Conservation (phyloP, 1,140 invertebrate species). For the Uloborus diversus region DNA sequence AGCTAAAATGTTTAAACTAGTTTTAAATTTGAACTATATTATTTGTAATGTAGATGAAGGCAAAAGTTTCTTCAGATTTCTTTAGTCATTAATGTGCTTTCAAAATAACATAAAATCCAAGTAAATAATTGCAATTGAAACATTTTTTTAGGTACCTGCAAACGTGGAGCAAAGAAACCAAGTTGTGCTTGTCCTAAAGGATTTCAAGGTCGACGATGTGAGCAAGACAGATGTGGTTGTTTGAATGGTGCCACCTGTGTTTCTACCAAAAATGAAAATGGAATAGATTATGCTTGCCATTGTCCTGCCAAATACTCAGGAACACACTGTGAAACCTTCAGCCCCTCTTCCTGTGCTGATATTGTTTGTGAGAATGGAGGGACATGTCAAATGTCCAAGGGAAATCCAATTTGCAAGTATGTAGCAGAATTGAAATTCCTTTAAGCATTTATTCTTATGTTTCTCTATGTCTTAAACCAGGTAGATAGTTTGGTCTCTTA, state of each 20-base stretch:
- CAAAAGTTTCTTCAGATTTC: too few relatives aligned
- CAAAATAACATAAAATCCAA: too few relatives aligned
- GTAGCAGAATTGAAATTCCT: constrained; percentile 7
- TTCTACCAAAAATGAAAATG: constrained; percentile 39
- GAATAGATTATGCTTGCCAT: constrained; percentile 62
- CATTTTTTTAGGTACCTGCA: constrained; percentile 60
- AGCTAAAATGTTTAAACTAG: too few relatives aligned
- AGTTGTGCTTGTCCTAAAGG: constrained; percentile 61
- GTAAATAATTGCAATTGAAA: too few relatives aligned
- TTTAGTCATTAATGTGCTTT: too few relatives aligned
- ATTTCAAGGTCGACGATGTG: constrained; percentile 61
- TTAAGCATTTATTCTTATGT: background rate
- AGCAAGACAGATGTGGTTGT: constrained; percentile 65
- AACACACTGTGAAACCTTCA: constrained; percentile 69
- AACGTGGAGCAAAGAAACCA: constrained; percentile 40
- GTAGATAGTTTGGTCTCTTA: too few relatives aligned
- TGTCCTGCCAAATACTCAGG: constrained; percentile 70
- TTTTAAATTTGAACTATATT: too few relatives aligned
- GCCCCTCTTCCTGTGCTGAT: constrained; percentile 45
- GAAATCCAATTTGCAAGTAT: constrained; percentile 65
- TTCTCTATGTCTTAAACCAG: too few relatives aligned
- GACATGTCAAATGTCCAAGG: constrained; percentile 63
- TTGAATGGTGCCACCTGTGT: constrained; percentile 68
- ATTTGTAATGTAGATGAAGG: too few relatives aligned
- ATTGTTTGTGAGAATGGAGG: constrained; percentile 67